A percentile compares a stretch with the other conserved stretches of the same genome.
These are phyloP conservation scores for Aleiodes leptofemur DNA, from an alignment of 2,888 invertebrate genomes.

Conservation along the genomic window DNA sequence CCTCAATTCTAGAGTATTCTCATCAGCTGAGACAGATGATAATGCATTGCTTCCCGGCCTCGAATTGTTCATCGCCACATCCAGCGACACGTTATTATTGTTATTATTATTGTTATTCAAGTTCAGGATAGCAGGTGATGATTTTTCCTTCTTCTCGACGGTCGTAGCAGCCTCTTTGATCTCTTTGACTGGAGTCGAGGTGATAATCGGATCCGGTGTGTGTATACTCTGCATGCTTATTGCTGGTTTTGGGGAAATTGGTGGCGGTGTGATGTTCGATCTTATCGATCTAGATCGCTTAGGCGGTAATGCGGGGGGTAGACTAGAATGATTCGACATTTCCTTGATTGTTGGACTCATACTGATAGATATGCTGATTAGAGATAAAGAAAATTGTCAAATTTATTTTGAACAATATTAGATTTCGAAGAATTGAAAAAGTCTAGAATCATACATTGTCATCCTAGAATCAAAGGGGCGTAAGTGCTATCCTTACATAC, in stretches of 20 bases:
- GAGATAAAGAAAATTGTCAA: neutral
- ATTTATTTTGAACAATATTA: no score
- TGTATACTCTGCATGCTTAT: slow-evolving; percentile 75
- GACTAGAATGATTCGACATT: slow-evolving; percentile 69
- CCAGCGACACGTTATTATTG: slow-evolving; percentile 63
- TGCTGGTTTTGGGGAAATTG: slow-evolving; percentile 69
- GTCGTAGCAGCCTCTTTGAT: slow-evolving; percentile 53
- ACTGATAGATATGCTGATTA: slow-evolving; percentile 65
- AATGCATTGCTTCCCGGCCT: slow-evolving; percentile 70
- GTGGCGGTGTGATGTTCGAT: slow-evolving; percentile 67
- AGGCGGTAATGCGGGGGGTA: slow-evolving; percentile 80
- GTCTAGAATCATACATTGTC: no score
- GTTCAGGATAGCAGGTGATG: slow-evolving; percentile 51
- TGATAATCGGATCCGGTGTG: slow-evolving; percentile 62
- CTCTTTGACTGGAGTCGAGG: slow-evolving; percentile 68
- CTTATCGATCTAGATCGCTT: slow-evolving; percentile 77
- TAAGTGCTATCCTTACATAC: no score
- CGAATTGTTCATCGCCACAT: slow-evolving; percentile 63
- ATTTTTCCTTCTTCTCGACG: slow-evolving; percentile 64
- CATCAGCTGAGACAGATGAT: slow-evolving; percentile 70
- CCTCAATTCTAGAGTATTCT: slow-evolving; percentile 63
- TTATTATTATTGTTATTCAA: slow-evolving; percentile 31
- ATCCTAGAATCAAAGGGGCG: no score
- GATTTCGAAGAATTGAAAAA: no score
- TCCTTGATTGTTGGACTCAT: slow-evolving; percentile 69